Evolutionary conservation across 2,113 vertebrate species (phyloP).

Genomic region (Alethe diademata): DNA sequence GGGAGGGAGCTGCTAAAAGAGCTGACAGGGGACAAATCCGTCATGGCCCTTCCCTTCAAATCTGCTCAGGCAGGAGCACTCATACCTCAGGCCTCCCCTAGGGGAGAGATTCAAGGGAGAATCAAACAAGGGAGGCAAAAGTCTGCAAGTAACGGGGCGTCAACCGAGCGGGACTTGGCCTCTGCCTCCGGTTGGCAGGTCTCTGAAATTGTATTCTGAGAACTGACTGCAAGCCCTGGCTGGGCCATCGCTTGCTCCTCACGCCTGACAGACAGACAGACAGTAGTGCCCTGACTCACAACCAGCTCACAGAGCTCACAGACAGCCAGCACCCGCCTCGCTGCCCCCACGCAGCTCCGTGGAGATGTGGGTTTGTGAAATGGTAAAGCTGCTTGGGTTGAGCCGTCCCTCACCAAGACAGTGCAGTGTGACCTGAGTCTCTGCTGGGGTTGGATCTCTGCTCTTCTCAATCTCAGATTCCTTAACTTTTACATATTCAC

Average conservation of each 20-base stretch:
- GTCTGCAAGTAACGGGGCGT: neutral
- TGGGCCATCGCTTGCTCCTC: neutral
- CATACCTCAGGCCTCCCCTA: neutral
- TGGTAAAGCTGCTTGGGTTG: neutral
- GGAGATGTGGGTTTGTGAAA: neutral
- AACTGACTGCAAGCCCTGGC: slow-evolving; percentile 1
- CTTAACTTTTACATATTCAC: neutral
- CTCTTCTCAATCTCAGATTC: neutral
- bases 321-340: neutral
- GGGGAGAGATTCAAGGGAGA: neutral
- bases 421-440: neutral
- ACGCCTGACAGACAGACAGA: slow-evolving; percentile 2
- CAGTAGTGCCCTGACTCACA: neutral
- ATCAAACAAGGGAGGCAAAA: neutral
- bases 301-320: neutral
- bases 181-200: neutral
- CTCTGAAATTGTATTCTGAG: neutral
- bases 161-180: neutral
- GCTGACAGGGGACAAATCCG: rapidly evolving
- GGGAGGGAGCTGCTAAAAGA: neutral
- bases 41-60: neutral
- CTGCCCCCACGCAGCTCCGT: neutral
- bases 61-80: neutral
- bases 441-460: neutral
- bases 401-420: neutral